These are phyloP conservation scores for Clunio marinus DNA, from an alignment of 2,888 invertebrate species.

Conservation along the genomic window DNA sequence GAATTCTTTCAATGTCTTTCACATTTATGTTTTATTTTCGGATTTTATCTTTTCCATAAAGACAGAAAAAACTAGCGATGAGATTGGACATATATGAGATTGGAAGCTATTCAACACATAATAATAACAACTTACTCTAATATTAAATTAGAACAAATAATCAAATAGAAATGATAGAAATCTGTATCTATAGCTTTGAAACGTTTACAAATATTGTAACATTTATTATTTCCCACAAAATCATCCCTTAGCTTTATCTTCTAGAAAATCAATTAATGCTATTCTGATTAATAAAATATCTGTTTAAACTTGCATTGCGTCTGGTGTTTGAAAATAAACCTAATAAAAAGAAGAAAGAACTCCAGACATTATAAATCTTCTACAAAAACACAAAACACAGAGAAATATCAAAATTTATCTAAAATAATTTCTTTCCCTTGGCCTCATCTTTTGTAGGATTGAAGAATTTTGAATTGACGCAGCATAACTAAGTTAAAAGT, in stretches of 20 bases:
- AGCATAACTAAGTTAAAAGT: too few relatives aligned
- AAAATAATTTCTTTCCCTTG: not conserved
- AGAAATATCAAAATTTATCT: conserved; percentile 5
- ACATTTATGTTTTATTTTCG: too few relatives aligned
- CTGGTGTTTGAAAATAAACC: not conserved
- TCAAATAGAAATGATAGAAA: conserved; percentile 3
- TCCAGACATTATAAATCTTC: conserved; percentile 15
- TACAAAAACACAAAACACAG: too few relatives aligned
- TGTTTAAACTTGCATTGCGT: too few relatives aligned
- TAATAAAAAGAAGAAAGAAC: not conserved
- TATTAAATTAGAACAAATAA: conserved; percentile 23
- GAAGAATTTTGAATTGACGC: too few relatives aligned
- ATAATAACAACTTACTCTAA: conserved; percentile 12
- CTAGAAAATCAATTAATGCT: too few relatives aligned
- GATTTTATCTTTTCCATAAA: not conserved
- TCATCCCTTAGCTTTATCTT: too few relatives aligned
- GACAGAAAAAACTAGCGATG: not conserved
- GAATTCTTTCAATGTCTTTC: too few relatives aligned
- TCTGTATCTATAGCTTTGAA: not conserved
- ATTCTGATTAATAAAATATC: too few relatives aligned
- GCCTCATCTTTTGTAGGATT: too few relatives aligned
- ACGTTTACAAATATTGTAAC: not conserved
- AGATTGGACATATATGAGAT: not conserved
- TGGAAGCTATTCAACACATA: conserved; percentile 12
- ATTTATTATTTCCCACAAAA: too few relatives aligned